Evolutionary conservation across 2,113 vertebrate genomes (phyloP), one percentile per base, ranked within the genome.

Genomic region (Saccopteryx leptura): DNA sequence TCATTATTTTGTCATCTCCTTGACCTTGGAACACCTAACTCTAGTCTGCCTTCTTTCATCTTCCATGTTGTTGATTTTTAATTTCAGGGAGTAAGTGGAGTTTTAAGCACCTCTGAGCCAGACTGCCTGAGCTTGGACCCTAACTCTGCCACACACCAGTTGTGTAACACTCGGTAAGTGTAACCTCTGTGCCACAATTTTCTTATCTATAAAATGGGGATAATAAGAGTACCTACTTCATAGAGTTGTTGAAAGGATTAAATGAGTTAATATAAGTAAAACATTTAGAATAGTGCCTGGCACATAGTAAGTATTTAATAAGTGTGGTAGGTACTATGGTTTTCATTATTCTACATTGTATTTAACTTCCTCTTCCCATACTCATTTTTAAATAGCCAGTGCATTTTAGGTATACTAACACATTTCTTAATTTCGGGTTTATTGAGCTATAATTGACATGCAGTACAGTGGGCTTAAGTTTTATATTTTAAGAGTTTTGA

Each of bases 401-500:
- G 5, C 18, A 33, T 89, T 89, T 89, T 80, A 68, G 60, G 48
- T 78, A 26, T 58, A 78, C 17, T 14, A 50, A 83, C 12, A 66
- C 2, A 48, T 93, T 90, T 78, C 69, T 60, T 81, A 84, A 48
- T 80, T 54, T 80, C 8, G 48, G 85, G 76, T 88, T 78, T 39
- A 79, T 83, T 90, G 71, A 90, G 63, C 26, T 95, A n/a, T 28
- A 86, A 74, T 69, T 69, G 68, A 95, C 21, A 31, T 58, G n/a
- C 4, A 33, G 7, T 90, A n/a, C 28, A 28, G 15, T 65, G 63
- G 71, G 66, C 26, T 86, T 80, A 85, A 11, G 61, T 82, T 23
- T 93, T 80, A 21, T 80, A 50, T 84, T 81, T 90, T 74, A 88
- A 76, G 48, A 94, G 46, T 71, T 85, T 93, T 93, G 81, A 75